Evolutionary conservation across 92 coral and sea anemone genomes (phyloP).

Genomic region (Scolanthus callimorphus): DNA sequence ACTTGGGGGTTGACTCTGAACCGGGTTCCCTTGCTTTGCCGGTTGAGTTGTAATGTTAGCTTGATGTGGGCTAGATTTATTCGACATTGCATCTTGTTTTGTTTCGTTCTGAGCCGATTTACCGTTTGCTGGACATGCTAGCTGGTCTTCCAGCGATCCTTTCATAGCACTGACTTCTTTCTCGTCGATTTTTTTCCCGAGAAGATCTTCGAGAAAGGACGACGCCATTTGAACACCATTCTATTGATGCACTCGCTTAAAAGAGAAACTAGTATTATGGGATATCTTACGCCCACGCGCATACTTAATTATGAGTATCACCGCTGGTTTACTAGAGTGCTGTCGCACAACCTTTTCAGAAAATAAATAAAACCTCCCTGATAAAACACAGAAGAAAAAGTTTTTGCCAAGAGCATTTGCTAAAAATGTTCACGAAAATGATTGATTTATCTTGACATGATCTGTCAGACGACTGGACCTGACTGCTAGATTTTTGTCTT

Average conservation of each 20-base stretch:
- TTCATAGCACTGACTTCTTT: slow-evolving; percentile 99
- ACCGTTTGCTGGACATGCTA: slow-evolving; percentile 92
- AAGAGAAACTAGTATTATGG: slow-evolving; percentile 87
- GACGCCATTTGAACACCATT: slow-evolving; percentile 99
- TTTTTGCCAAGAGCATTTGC: background rate
- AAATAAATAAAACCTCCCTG: no score
- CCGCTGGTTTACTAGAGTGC: no score
- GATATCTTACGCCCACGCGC: slow-evolving; percentile 42
- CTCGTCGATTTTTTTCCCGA: slow-evolving; percentile 99
- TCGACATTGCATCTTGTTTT: slow-evolving; percentile 57
- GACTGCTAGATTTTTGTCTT: no score
- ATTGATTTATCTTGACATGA: no score
- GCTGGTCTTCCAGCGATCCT: slow-evolving; percentile 99
- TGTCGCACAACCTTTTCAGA: no score
- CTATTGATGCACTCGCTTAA: slow-evolving; percentile 87
- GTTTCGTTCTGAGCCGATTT: slow-evolving; percentile 79
- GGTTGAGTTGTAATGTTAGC: slow-evolving; percentile 74
- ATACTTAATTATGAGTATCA: background rate
- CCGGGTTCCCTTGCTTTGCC: slow-evolving; percentile 87
- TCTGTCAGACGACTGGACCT: no score
- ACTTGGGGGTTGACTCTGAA: slow-evolving; percentile 57
- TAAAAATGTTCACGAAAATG: no score
- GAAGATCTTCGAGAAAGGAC: slow-evolving; percentile 99
- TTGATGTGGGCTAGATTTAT: slow-evolving; percentile 72
- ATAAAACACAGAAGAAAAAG: background rate